Evolutionary conservation across 2,888 invertebrate species (phyloP), one percentile per base, ranked within the genome.

Genomic region (Callyntrura guangdongensis): DNA sequence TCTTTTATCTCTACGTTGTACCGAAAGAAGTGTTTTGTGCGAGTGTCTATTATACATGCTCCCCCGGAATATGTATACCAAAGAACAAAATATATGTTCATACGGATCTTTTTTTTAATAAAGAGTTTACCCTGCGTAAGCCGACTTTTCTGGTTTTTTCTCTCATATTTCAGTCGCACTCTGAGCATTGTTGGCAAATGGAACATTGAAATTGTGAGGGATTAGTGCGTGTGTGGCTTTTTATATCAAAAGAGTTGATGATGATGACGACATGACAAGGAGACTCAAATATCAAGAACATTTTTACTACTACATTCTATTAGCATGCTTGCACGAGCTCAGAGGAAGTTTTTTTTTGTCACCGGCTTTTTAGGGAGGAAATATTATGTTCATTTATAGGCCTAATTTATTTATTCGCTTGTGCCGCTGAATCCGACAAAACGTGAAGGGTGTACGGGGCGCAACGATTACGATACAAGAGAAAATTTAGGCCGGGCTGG

Each of bases 181-280:
- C n/a, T n/a, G 2, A 9, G 20, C 25, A 14, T 27, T 69, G 77
- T 59, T 56, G 81, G 27, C n/a, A n/a, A 45, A 72, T 1, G n/a
- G 45, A 45, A 77, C 17, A 17, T 5, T 11, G 25, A 25, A n/a
- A 69, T 6, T 84, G 67, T 72, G 25, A 67, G 53, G 84, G 84
- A 56, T 84, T 69, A 69, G 81, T 61, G 59, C 72, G 84, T 84
- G 84, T 84, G 84, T 84, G 84, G 84, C 61, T 81, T 81, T 81
- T 81, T 81, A 36, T 81, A 77, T 59, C n/a, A 79, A 12, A 20
- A 1, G 1, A n/a, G 14, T 1, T 14, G 36, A 25, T 17, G 69
- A 69, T 69, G 69, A 67, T n/a, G 72, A 20, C 11, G 47, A 47
- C 11, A 11, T 56, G 56, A 56, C 9, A 14, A n/a, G n/a, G 14